A percentile compares a stretch with the other conserved stretches of the same genome.
These are phyloP conservation scores for Pholis gunnellus DNA, from an alignment of 2,113 vertebrate species.

Conservation along the genomic window DNA sequence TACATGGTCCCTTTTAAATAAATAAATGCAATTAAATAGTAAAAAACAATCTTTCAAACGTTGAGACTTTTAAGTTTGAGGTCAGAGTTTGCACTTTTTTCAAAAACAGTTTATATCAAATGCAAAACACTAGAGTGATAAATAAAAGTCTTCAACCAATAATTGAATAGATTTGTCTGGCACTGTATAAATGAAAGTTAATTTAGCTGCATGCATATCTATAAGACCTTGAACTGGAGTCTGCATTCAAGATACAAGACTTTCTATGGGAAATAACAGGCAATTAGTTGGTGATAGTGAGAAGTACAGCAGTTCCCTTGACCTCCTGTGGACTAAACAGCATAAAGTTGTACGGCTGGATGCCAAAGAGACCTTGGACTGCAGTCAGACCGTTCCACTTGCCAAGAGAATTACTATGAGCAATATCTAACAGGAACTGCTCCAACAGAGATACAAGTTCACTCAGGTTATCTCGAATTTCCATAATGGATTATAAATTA, in stretches of 20 bases:
- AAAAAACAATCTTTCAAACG: background rate
- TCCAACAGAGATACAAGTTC: constrained; percentile 32
- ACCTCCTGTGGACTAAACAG: constrained; percentile 23
- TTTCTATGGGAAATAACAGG: background rate
- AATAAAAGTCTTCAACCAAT: background rate
- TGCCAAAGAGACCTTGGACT: constrained; percentile 63
- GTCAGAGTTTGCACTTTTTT: background rate
- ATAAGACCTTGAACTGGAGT: constrained; percentile 20
- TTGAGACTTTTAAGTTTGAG: background rate
- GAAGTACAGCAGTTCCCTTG: constrained; percentile 37
- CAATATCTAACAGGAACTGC: constrained; percentile 15
- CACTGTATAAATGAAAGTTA: background rate
- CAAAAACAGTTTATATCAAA: background rate
- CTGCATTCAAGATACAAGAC: background rate
- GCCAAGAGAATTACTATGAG: background rate
- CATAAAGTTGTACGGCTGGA: constrained; percentile 12
- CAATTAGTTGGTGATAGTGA: constrained; percentile 26
- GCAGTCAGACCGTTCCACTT: background rate
- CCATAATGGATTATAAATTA: constrained; percentile 13
- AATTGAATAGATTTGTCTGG: background rate
- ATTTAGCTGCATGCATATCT: background rate
- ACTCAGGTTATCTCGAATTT: constrained; percentile 45
- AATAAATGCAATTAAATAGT: no score
- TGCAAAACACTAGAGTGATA: background rate
- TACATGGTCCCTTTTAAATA: no score